A percentile compares a stretch with the other conserved stretches of the same genome.
phyloP scores from a whole-genome alignment of 2,113 vertebrate species.

The Cervus canadensis region DNA sequence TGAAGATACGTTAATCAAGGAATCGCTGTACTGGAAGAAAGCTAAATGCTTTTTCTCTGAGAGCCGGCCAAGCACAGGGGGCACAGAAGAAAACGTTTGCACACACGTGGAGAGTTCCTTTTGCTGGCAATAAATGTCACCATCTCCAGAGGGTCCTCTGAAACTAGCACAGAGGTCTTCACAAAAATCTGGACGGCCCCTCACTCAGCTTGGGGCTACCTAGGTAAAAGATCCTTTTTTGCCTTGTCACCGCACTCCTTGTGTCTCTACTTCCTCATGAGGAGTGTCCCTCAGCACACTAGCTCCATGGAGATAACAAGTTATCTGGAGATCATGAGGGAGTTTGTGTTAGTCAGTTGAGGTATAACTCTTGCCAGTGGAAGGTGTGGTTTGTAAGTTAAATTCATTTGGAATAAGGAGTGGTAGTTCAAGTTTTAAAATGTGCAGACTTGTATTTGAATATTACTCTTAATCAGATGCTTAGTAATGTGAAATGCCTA shows the following conservation, averaged over 20 bases:
- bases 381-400: background rate
- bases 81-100: background rate
- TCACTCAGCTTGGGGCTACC: background rate
- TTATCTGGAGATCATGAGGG: background rate
- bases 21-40: background rate
- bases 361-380: background rate
- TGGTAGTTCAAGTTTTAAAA: slow-evolving; percentile 13
- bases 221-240: background rate
- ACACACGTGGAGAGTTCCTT: background rate
- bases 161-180: background rate
- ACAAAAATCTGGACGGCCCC: background rate
- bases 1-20: background rate
- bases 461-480: background rate
- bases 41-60: background rate
- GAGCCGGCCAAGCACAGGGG: background rate
- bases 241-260: background rate
- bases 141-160: slow-evolving; percentile 12
- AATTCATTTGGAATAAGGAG: background rate
- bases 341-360: background rate
- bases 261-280: background rate
- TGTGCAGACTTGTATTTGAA: background rate
- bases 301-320: background rate
- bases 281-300: background rate
- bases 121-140: background rate
- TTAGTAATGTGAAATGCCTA: slow-evolving; percentile 2